Evolutionary conservation across 2,797 vertebrate genomes (phyloP).

Genomic region (Staurois parvus): DNA sequence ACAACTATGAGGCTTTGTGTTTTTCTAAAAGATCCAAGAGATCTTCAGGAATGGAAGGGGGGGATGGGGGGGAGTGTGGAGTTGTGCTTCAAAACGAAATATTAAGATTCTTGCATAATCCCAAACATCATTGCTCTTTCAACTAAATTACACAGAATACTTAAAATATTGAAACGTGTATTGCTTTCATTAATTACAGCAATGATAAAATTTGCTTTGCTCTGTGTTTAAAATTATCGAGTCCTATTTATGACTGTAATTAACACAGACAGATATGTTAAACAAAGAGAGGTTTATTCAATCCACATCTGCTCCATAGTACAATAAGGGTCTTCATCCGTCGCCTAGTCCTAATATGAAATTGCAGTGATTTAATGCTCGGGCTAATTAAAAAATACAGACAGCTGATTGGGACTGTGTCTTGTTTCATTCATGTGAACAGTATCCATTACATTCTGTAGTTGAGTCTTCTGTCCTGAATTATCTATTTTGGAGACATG

Average conservation of each 20-base stretch:
- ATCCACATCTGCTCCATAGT: constrained; percentile 47
- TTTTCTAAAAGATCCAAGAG: too few species aligned
- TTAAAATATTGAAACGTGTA: constrained; percentile 38
- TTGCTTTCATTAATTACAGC: constrained; percentile 11
- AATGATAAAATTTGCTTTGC: neutral
- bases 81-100: too few species aligned
- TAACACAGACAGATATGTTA: neutral
- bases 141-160: neutral
- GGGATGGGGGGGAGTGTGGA: too few species aligned
- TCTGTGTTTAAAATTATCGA: neutral
- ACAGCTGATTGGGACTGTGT: constrained; percentile 13
- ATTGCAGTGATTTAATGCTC: constrained; percentile 20
- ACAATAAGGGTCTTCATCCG: constrained; percentile 29
- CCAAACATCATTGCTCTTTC: neutral
- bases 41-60: too few species aligned
- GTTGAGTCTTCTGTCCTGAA: constrained; percentile 11
- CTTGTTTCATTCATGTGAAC: constrained; percentile 44
- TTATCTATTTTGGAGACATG: constrained; percentile 18
- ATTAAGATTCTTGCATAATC: too few species aligned
- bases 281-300: constrained; percentile 45
- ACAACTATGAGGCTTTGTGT: too few species aligned
- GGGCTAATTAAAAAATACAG: constrained; percentile 41
- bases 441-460: constrained; percentile 25
- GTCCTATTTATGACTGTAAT: neutral
- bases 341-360: constrained; percentile 21